phyloP scores from a whole-genome alignment of 2,888 invertebrate species.

The Perdita meconis region DNA sequence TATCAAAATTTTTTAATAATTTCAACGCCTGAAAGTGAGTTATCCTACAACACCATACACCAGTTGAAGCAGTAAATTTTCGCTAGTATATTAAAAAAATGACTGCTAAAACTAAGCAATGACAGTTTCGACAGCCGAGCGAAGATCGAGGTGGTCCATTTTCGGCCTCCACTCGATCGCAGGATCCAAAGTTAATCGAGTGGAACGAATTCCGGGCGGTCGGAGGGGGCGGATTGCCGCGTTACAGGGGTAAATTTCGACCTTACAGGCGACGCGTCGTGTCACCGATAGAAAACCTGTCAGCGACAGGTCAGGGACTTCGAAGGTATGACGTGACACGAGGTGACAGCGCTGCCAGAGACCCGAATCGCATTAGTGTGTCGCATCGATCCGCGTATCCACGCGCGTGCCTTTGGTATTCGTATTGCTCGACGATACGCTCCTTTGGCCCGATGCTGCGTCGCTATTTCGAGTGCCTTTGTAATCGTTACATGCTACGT shows the following conservation, averaged over 20 bases:
- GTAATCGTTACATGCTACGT: neutral
- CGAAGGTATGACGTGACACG: slow-evolving; percentile 56
- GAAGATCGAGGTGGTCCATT: slow-evolving; percentile 24
- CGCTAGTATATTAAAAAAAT: neutral
- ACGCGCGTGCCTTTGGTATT: slow-evolving; percentile 26
- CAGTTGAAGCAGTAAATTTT: too few relatives aligned
- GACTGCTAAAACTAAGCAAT: slow-evolving; percentile 10
- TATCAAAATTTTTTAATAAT: too few relatives aligned
- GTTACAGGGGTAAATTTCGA: slow-evolving; percentile 53
- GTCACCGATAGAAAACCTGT: slow-evolving; percentile 61
- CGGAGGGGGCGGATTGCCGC: slow-evolving; percentile 34
- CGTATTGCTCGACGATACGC: neutral
- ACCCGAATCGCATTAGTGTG: slow-evolving; percentile 55
- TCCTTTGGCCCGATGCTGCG: neutral
- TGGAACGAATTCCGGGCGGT: slow-evolving; percentile 35
- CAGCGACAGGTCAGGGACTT: slow-evolving; percentile 62
- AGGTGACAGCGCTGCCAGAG: slow-evolving; percentile 47
- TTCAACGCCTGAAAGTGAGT: too few relatives aligned
- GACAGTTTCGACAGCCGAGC: neutral
- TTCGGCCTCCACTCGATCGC: slow-evolving; percentile 26
- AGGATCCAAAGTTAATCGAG: slow-evolving; percentile 47
- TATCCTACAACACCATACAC: too few relatives aligned
- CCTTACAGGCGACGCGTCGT: slow-evolving; percentile 48
- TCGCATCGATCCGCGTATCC: slow-evolving; percentile 29
- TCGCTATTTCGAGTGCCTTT: neutral